A percentile compares a stretch with the other conserved stretches of the same genome.
These are phyloP conservation scores for Zootermopsis nevadensis DNA, from an alignment of 2,888 invertebrate genomes.

Conservation along the genomic window DNA sequence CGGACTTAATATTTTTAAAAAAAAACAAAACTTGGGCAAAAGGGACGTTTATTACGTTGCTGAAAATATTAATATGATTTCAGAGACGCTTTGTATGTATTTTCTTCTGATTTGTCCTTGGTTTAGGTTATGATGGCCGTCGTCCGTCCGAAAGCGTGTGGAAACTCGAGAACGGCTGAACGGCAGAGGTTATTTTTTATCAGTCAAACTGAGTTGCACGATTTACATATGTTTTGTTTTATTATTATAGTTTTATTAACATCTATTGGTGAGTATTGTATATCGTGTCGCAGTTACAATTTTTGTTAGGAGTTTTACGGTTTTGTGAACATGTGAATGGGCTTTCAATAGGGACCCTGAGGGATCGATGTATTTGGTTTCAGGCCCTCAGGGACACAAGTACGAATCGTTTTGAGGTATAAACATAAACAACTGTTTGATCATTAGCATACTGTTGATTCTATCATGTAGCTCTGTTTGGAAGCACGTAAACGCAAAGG, in stretches of 20 bases:
- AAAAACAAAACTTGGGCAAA: too few species aligned
- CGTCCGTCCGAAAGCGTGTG: too few species aligned
- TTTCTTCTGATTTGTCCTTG: too few species aligned
- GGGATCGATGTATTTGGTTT: slow-evolving; percentile 1
- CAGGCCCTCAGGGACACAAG: neutral
- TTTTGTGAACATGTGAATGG: neutral
- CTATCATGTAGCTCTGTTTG: too few species aligned
- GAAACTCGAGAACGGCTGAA: too few species aligned
- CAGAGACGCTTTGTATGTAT: too few species aligned
- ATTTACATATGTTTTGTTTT: neutral
- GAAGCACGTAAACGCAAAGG: too few species aligned
- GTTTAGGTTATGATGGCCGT: too few species aligned
- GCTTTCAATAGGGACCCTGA: neutral
- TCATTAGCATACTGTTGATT: neutral
- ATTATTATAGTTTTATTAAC: neutral
- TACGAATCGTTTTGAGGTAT: neutral
- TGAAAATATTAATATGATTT: too few species aligned
- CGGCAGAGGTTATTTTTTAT: too few species aligned
- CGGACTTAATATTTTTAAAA: too few species aligned
- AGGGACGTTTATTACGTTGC: too few species aligned
- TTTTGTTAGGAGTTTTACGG: neutral
- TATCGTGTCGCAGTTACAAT: neutral
- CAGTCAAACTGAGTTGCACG: neutral
- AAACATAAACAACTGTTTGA: neutral
- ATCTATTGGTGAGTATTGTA: neutral